Percentiles rank a stretch among this genome's conserved stretches.
Evolutionary conservation across 2,113 vertebrate genomes (phyloP).

Genomic region (Eulacestoma nigropectus): DNA sequence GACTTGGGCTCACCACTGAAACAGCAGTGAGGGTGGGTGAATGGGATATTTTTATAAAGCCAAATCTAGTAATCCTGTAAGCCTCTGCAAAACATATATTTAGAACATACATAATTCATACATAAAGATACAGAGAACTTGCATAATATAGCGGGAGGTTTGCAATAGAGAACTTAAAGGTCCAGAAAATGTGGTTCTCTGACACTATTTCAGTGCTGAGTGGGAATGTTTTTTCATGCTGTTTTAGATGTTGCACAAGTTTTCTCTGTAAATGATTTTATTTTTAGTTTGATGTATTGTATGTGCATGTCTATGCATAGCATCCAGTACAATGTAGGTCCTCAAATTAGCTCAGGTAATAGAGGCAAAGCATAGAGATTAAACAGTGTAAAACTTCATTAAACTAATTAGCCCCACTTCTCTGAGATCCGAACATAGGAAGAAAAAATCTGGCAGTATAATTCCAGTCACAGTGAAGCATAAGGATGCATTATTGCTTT

Average conservation of each 20-base stretch:
- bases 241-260: neutral
- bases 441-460: neutral
- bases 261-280: neutral
- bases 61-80: neutral
- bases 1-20: neutral
- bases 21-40: neutral
- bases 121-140: neutral
- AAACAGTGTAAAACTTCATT: neutral
- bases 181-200: neutral
- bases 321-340: neutral
- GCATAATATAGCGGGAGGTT: neutral
- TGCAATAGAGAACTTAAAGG: neutral
- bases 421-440: neutral
- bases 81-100: neutral
- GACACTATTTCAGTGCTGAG: neutral
- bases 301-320: neutral
- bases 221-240: neutral
- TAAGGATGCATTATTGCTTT: neutral
- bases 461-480: neutral
- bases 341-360: neutral
- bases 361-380: neutral
- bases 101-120: neutral
- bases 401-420: neutral
- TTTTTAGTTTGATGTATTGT: neutral
- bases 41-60: neutral